Percentiles rank a stretch among this genome's conserved stretches.
These are phyloP conservation scores for Yponomeuta sedellus DNA, from an alignment of 2,888 invertebrate species.

Conservation along the genomic window DNA sequence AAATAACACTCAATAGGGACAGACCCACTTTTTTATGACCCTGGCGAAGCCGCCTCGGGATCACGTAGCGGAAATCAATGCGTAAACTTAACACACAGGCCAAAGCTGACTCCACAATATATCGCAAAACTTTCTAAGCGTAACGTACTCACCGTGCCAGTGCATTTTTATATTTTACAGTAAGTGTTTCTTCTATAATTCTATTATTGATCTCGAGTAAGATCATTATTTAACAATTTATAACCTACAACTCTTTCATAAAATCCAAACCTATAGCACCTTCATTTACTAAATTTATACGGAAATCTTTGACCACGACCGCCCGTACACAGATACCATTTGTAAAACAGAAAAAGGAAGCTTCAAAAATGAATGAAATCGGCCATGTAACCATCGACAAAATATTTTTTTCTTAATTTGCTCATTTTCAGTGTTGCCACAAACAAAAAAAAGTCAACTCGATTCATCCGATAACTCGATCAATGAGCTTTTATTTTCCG, in stretches of 20 bases:
- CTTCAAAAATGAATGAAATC: constrained; percentile 52
- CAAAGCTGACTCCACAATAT: constrained; percentile 21
- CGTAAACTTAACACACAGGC: constrained; percentile 15
- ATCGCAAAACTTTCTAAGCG: constrained; percentile 72
- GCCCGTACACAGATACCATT: constrained; percentile 54
- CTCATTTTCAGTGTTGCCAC: background rate
- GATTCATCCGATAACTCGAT: background rate
- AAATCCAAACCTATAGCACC: constrained; percentile 75
- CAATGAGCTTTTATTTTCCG: background rate
- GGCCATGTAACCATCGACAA: constrained; percentile 56
- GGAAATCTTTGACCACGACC: constrained; percentile 66
- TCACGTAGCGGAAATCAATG: constrained; percentile 20
- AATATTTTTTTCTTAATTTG: constrained; percentile 19
- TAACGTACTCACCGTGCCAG: constrained; percentile 92
- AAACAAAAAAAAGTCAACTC: background rate
- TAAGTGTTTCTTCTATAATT: constrained; percentile 97
- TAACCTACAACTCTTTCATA: constrained; percentile 74
- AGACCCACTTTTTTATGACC: constrained; percentile 42
- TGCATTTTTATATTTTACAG: constrained; percentile 96
- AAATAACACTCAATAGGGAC: constrained; percentile 60
- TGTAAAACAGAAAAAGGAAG: constrained; percentile 64
- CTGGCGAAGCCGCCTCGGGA: constrained; percentile 29
- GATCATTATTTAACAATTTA: constrained; percentile 86
- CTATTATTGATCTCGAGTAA: constrained; percentile 99
- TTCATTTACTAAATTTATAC: constrained; percentile 71